Base-by-base conservation (phyloP, 2,113 vertebrate genomes). In the Alligator sinensis region DNA sequence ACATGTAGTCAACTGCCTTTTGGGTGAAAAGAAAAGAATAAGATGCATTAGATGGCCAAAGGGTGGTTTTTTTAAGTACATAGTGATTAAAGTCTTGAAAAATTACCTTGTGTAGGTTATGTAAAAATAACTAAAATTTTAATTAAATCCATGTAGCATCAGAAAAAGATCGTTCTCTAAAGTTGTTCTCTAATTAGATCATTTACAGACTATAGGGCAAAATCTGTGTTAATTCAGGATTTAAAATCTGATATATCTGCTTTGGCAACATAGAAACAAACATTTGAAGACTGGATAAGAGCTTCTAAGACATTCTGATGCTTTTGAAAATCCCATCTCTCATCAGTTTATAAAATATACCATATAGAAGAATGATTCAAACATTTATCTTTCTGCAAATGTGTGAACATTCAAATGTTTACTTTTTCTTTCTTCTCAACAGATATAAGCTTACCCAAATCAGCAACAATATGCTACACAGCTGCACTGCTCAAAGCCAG, bases 401-500 rank as follows among this genome's bases (percentile, higher is more conserved):
- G 96, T 96, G 62, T 25, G 88, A 57, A 27, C 76, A 80, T 94
- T 92, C 47, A 59, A 15, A 16, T 94, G 4, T 78, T 97, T 96
- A 94, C 75, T 88, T 92, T 95, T 97, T 96, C 94, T 96, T 97
- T 96, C 86, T 94, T 95, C 89, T 95, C 92, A 85, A 97, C 98
- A 99, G 99, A 99, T 98, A 99, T 99, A 97, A 99, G 99, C 96
- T 99, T 99, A 98, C 99, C 99, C 94, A 99, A 99, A 98, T 99
- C 99, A 84, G 99, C 99, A 96, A 99, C 99, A 85, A 99, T 99
- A 99, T 99, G 99, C 97, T 99, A 99, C 98, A 99, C 99, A 98
- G 99, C 99, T 87, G 99, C 99, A 22, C 98, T 99, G 97, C 99
- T 99, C 95, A 99, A 99, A 99, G 99, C 99, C 94, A 98, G 99